These are phyloP conservation scores for Scaptomyza graminum DNA, from an alignment of 1,140 invertebrate genomes.

Conservation along the genomic window DNA sequence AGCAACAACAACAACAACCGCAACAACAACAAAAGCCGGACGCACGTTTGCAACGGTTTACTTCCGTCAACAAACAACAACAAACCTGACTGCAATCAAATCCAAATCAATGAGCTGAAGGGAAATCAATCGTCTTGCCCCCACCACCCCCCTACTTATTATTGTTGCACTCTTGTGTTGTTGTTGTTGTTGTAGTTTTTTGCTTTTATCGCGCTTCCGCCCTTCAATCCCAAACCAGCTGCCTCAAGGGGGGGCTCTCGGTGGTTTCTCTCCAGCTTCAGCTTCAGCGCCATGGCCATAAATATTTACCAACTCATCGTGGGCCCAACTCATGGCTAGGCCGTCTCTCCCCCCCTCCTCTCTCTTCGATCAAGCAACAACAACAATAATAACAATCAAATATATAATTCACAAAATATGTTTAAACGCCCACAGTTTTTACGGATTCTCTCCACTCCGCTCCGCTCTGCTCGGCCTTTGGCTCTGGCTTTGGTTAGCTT, in stretches of 20 bases:
- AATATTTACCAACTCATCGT: conserved; percentile 32
- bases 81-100: conserved; percentile 1
- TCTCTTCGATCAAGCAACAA: conserved; percentile 5
- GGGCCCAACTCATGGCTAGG: neutral
- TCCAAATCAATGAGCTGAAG: neutral
- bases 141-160: neutral
- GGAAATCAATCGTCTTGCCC: neutral
- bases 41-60: conserved; percentile 1
- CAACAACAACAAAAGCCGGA: neutral
- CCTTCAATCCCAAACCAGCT: conserved; percentile 17
- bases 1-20: neutral
- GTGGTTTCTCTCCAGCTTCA: neutral
- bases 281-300: neutral
- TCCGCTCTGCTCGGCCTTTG: neutral
- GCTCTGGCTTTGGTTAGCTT: conserved; percentile 8
- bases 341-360: too few species aligned
- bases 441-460: neutral
- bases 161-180: neutral
- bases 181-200: neutral
- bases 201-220: conserved; percentile 44
- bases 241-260: too few species aligned
- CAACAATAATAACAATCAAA: conserved; percentile 64
- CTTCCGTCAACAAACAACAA: conserved; percentile 8
- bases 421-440: conserved; percentile 66
- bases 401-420: conserved; percentile 75